Conservation (phyloP, 2,113 vertebrate species). For the Zosterops borbonicus region DNA sequence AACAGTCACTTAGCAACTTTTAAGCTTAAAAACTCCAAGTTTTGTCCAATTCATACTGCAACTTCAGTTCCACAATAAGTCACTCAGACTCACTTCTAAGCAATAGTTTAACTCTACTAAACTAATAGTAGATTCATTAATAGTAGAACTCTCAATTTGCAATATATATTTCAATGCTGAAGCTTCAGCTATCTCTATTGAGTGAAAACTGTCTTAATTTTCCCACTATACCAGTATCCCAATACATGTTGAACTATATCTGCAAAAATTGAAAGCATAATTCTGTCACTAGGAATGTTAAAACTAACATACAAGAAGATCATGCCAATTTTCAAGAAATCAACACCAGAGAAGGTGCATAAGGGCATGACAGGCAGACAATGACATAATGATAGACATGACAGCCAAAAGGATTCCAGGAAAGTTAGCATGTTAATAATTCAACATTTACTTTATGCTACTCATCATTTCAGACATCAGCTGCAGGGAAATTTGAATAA, state of each 20-base stretch:
- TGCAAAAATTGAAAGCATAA: constrained; percentile 33
- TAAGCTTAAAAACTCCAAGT: not conserved
- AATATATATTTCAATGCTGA: not conserved
- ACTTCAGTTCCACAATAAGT: not conserved
- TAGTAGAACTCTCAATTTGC: not conserved
- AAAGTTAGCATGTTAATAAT: constrained; percentile 45
- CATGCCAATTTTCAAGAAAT: not conserved
- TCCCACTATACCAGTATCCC: not conserved
- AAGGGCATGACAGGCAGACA: not conserved
- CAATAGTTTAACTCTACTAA: not conserved
- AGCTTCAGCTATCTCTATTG: not conserved
- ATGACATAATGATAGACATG: not conserved
- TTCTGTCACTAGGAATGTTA: not conserved
- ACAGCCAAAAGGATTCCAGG: not conserved
- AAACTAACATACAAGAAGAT: constrained; percentile 4
- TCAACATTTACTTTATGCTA: not conserved
- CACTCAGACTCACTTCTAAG: not conserved
- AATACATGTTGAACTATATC: not conserved
- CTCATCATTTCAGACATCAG: not conserved
- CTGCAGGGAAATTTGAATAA: not conserved
- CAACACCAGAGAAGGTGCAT: not conserved
- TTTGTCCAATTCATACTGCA: not conserved
- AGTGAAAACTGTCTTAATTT: not conserved
- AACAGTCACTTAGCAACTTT: not conserved
- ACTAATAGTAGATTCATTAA: no score